phyloP scores from a whole-genome alignment of 2,888 invertebrate genomes.

The Lysandra bellargus region DNA sequence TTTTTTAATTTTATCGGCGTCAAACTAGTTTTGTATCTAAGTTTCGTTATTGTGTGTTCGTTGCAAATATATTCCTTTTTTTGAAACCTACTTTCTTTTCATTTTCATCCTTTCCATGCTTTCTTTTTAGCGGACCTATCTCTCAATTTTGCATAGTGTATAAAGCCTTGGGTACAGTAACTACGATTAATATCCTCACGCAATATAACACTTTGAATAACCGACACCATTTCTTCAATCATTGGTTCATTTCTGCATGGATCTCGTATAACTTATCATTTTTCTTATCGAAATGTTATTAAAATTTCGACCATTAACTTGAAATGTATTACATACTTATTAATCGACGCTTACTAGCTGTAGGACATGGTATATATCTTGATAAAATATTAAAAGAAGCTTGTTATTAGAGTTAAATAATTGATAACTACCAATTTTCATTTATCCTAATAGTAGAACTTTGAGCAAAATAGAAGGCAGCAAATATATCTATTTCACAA shows the following conservation, averaged over 20 bases:
- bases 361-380: constrained; percentile 23
- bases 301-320: constrained; percentile 46
- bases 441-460: constrained; percentile 45
- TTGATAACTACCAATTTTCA: constrained; percentile 17
- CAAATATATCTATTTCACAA: not conserved
- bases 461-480: constrained; percentile 36
- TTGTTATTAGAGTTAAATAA: constrained; percentile 70
- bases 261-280: constrained; percentile 66
- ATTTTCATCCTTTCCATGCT: constrained; percentile 78
- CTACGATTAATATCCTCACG: constrained; percentile 61
- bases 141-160: constrained; percentile 64
- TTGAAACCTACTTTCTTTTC: constrained; percentile 75
- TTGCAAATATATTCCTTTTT: constrained; percentile 80
- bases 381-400: constrained; percentile 61
- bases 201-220: constrained; percentile 60
- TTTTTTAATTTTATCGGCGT: constrained; percentile 64
- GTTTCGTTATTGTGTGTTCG: constrained; percentile 78
- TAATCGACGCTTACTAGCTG: constrained; percentile 26
- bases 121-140: constrained; percentile 73
- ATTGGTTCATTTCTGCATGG: constrained; percentile 79
- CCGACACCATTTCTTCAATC: constrained; percentile 79
- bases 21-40: constrained; percentile 61
- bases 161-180: constrained; percentile 73
- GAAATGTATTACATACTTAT: constrained; percentile 48
- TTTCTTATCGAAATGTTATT: constrained; percentile 52